These are phyloP conservation scores for Podarcis lilfordi DNA, from an alignment of 2,797 vertebrate species.

Conservation along the genomic window DNA sequence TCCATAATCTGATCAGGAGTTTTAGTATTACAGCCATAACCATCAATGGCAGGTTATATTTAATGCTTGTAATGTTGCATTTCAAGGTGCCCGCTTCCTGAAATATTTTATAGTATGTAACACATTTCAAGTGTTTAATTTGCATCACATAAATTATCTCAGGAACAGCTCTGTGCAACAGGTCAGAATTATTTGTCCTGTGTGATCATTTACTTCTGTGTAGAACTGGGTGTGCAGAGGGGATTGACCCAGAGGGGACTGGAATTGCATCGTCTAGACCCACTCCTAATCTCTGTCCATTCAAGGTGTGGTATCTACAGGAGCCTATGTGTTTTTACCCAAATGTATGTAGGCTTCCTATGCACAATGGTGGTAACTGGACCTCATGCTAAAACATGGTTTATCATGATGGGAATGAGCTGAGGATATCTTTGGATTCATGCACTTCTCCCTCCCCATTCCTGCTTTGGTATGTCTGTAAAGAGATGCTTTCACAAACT, in stretches of 20 bases:
- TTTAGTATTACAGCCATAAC: slow-evolving; percentile 12
- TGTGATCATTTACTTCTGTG: not conserved
- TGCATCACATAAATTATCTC: not conserved
- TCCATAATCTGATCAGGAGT: slow-evolving; percentile 21
- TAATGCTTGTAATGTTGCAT: not conserved
- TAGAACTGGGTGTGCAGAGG: not conserved
- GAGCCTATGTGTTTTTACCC: not conserved
- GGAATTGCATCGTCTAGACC: too few relatives aligned
- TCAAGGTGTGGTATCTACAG: not conserved
- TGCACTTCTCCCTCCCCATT: too few relatives aligned
- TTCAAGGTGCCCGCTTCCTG: not conserved
- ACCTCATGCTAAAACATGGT: too few relatives aligned
- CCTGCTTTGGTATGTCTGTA: too few relatives aligned
- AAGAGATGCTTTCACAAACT: not conserved
- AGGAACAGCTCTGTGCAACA: not conserved
- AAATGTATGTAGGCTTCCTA: not conserved
- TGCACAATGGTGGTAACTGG: not conserved
- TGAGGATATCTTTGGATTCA: too few relatives aligned
- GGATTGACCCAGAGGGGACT: too few relatives aligned
- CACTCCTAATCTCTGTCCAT: not conserved
- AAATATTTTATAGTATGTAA: not conserved
- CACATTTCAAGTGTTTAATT: not conserved
- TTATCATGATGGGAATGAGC: too few relatives aligned
- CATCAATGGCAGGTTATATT: not conserved
- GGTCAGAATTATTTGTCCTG: not conserved